Percentiles rank a stretch among this genome's conserved stretches.
These are phyloP conservation scores for Eumacrocentrus americanus DNA, from an alignment of 2,888 invertebrate species.

Conservation along the genomic window DNA sequence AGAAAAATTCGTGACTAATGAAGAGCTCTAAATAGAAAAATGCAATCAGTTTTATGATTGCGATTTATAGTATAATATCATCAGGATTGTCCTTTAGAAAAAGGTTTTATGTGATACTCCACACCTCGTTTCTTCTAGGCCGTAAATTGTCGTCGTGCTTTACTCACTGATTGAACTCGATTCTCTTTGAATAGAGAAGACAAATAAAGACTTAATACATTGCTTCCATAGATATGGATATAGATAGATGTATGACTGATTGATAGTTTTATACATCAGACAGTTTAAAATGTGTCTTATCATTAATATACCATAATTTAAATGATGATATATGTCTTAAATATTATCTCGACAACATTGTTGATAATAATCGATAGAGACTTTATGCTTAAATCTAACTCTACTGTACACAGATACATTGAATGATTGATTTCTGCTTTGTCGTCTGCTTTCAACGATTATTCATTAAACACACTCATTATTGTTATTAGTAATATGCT, in stretches of 20 bases:
- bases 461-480: slow-evolving; percentile 26
- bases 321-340: neutral
- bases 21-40: neutral
- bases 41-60: neutral
- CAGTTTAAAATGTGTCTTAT: neutral
- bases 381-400: slow-evolving; percentile 1
- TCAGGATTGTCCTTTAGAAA: slow-evolving; percentile 19
- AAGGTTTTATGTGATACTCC: slow-evolving; percentile 26
- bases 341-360: neutral
- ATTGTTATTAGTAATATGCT: slow-evolving; percentile 33
- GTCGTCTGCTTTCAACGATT: slow-evolving; percentile 7
- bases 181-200: slow-evolving; percentile 5
- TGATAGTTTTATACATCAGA: neutral
- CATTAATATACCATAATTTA: neutral
- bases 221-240: neutral
- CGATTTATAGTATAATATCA: slow-evolving; percentile 2
- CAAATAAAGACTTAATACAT: no score
- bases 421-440: slow-evolving; percentile 14
- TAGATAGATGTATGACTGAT: no score
- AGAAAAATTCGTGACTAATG: slow-evolving; percentile 22
- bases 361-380: slow-evolving; percentile 1
- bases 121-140: slow-evolving; percentile 33
- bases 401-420: slow-evolving; percentile 15
- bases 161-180: neutral
- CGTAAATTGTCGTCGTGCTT: slow-evolving; percentile 25